Base-by-base conservation (phyloP, 2,888 invertebrate species). In the Arrhopalites spinosus region DNA sequence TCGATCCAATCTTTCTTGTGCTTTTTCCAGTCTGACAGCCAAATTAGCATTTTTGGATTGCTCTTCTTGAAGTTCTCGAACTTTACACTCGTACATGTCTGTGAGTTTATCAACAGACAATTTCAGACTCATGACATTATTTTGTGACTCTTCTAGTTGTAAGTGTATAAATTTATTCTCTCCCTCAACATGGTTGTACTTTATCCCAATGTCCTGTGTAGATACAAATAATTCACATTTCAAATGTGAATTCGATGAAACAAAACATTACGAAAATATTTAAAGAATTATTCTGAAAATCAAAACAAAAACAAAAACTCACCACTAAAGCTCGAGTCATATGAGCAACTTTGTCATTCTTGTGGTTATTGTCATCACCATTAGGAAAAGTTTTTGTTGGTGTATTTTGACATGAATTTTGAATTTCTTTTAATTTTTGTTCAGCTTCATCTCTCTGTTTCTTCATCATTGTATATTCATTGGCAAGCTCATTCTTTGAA, bases 21-120 rank as follows among this genome's bases (percentile, higher is more conserved):
- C 27, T 20, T 70, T 47, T 8, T 70, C 50, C 15, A 77, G 15
- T 43, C 68, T 45, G 8, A 47, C 47, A 15, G 63, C 27, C 17
- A 79, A 53, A 53, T 77, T 50, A 11, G 64, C 77, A 27, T 76
- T 79, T 25, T 80, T 78, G 53, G 76, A 64, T 45, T 75, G 74
- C 15, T 74, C 71, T 17, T 71, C 23, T n/a, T 67, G 36, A 30
- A 77, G 29, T 70, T 78, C 79, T 50, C 71, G 66, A 20, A 47
- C 61, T 23, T 79, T 43, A 15, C 69, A 50, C 25, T 64, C 59
- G 27, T 77, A 61, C 63, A 76, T 77, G 7, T 66, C 59, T 11
- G 3, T 56, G 29, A 53, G 53, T 53, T 15, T 53, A 17, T 17
- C 53, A 30, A 64, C n/a, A 61, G 59, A 61, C 2, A 27, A 7